Evolutionary conservation across 2,113 vertebrate species (phyloP), one percentile per base, ranked within the genome.

Genomic region (Cyprinodon brontotheroides): DNA sequence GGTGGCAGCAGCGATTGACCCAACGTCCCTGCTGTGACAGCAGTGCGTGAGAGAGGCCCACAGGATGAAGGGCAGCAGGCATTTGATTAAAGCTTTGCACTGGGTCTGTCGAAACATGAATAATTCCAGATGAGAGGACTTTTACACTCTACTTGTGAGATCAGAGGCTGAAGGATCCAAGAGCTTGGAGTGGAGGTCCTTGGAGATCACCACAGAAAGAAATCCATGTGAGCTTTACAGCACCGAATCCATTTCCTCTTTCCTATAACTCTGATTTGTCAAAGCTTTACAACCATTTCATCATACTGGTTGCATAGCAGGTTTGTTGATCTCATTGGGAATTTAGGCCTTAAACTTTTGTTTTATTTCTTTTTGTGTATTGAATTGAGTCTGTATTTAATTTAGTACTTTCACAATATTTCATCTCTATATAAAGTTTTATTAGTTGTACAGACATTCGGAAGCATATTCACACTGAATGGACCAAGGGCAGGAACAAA

Each of bases 1-100:
- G 69, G 82, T 85, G 81, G 74, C 85, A 86, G 82, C 77, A 81
- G 74, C 64, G 70, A 86, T 78, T 91, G 88, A 87, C 89, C 87
- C 60, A n/a, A 70, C 63, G 53, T 81, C 75, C 87, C 86, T 17
- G 66, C 84, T 80, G 84, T 80, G 91, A 85, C 68, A 71, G 73
- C 87, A 40, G 59, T 60, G 67, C 29, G 22, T 60, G 79, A 79
- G 78, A 79, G 81, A 86, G 84, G 88, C 89, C 77, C 47, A 70
- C 65, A 63, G 68, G 71, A 75, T 74, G 78, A 84, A 78, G 73
- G 82, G 82, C 57, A 61, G 84, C 66, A 70, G 80, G 78, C 82
- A 68, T 89, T 85, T 88, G 75, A 89, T 90, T 87, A 85, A 88
- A 87, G 72, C 77, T 73, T 77, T 80, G 50, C 50, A 66, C 76